A percentile compares a stretch with the other conserved stretches of the same genome.
Conservation (phyloP, 2,888 invertebrate genomes). For the Frankliniella intonsa region DNA sequence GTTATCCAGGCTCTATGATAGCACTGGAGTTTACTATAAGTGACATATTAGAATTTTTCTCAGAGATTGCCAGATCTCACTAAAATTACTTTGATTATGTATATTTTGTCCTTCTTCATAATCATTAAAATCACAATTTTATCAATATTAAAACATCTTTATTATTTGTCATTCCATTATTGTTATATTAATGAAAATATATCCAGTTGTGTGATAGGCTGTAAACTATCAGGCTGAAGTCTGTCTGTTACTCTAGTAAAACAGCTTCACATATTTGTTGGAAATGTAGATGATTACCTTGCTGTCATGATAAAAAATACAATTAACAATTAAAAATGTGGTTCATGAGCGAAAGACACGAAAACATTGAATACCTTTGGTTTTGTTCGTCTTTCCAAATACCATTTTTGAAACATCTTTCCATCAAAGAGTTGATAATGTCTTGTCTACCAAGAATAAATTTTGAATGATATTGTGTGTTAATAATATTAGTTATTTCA, state of each 20-base stretch:
- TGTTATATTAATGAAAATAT: too few species aligned
- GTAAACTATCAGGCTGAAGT: not conserved
- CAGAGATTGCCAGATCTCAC: conserved; percentile 95
- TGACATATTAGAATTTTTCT: conserved; percentile 94
- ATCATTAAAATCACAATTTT: too few species aligned
- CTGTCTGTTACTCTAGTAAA: not conserved
- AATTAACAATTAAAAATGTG: too few species aligned
- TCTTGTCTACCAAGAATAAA: conserved; percentile 29
- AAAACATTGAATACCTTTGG: not conserved
- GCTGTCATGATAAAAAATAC: not conserved
- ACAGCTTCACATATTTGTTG: not conserved
- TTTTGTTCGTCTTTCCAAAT: not conserved
- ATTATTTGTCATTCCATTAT: too few species aligned
- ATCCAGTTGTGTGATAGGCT: too few species aligned
- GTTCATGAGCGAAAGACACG: not conserved
- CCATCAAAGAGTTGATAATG: conserved; percentile 34
- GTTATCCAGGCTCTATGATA: conserved; percentile 94
- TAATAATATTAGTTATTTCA: not conserved
- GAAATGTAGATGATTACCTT: not conserved
- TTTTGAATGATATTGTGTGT: not conserved
- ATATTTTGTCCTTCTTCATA: not conserved
- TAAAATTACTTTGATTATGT: conserved; percentile 45
- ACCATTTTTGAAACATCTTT: conserved; percentile 32
- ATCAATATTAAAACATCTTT: too few species aligned
- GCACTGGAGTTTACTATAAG: conserved; percentile 90